Evolutionary conservation across 2,888 invertebrate species (phyloP), one percentile per base, ranked within the genome.

Genomic region (Omphaloscelis lunosa): DNA sequence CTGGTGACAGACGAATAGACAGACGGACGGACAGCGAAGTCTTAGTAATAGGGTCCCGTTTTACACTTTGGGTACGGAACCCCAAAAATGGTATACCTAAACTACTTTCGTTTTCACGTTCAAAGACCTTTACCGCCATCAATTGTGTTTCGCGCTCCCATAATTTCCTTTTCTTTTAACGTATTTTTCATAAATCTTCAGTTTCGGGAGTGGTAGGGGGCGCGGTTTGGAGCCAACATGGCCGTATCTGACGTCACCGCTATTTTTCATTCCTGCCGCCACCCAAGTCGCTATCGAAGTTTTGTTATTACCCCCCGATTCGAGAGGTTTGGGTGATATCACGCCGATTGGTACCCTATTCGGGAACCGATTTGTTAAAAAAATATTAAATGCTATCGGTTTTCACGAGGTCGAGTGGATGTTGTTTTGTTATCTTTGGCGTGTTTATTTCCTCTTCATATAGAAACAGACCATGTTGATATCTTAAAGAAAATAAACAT

Each of bases 181-280:
- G 61, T 69, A 15, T 66, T 75, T 83, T 84, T 86, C 66, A 76
- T 77, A 76, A 81, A 86, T 79, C 76, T 79, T 71, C 62, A 59
- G 76, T 39, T 79, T 75, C 68, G 71, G 81, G 81, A 81, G 83
- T 59, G 70, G 72, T 72, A 48, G 74, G 68, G 67, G 80, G 83
- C 74, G 83, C 82, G 83, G 82, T 83, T 77, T 67, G 8, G 77
- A 80, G 65, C 67, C 48, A 85, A 85, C 75, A 88, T 79, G 80
- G 78, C 78, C 58, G 63, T 29, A 15, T 3, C 69, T 83, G 83
- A 83, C 82, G 89, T 86, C 84, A 89, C 61, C 34, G 68, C 84
- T 72, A 86, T 89, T 82, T 88, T 85, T 90, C 87, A 89, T 82
- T 77, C 77, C 71, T 79, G 45, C 76, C 67, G 48, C 79, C 83